Evolutionary conservation across 2,797 vertebrate genomes (phyloP).

Genomic region (Apogon hyalosoma): DNA sequence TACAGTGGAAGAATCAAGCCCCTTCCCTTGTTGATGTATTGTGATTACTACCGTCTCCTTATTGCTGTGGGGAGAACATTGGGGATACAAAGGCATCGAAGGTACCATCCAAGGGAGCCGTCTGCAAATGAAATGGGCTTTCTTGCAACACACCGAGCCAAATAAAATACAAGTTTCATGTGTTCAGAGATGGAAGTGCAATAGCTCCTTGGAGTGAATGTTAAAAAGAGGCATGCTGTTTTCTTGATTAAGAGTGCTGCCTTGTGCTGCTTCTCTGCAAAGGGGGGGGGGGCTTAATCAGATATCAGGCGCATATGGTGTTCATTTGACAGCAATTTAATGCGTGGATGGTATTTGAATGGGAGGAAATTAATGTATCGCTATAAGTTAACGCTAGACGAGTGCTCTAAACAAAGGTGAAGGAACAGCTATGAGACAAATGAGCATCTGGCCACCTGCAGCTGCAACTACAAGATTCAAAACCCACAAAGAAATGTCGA

Average conservation of each 20-base stretch:
- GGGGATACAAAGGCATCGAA: not conserved
- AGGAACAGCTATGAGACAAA: not conserved
- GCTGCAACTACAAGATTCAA: no score
- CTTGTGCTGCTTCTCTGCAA: constrained; percentile 3
- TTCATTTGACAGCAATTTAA: not conserved
- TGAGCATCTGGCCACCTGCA: not conserved
- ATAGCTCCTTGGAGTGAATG: constrained; percentile 2
- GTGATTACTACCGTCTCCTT: constrained; percentile 22
- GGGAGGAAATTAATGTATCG: not conserved
- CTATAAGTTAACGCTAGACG: not conserved
- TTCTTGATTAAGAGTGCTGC: not conserved
- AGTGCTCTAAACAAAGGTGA: not conserved
- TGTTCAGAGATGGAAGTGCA: not conserved
- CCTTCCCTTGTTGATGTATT: constrained; percentile 1
- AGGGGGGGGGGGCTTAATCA: constrained; percentile 12
- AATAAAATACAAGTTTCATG: constrained; percentile 1
- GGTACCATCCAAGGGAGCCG: constrained; percentile 3
- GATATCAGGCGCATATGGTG: not conserved
- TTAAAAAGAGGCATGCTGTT: not conserved
- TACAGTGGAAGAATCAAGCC: not conserved
- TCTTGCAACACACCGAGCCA: constrained; percentile 1
- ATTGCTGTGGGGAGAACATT: not conserved
- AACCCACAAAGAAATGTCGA: no score
- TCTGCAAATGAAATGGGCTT: constrained; percentile 10
- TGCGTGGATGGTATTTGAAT: not conserved